phyloP scores from a whole-genome alignment of 2,797 vertebrate genomes.

The Crypturellus tataupa region DNA sequence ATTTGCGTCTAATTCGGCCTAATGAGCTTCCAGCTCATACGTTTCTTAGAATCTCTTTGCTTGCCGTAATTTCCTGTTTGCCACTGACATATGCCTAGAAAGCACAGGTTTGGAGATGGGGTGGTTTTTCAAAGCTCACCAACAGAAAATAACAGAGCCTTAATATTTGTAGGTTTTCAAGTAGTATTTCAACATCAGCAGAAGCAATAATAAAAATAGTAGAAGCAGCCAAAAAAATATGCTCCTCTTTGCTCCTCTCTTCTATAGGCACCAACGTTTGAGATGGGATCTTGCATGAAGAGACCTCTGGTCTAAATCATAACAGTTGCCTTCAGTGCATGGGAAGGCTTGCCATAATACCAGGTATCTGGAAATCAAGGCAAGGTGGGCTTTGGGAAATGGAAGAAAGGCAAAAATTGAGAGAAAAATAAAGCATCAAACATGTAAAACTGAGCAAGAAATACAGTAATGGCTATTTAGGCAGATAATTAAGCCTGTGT shows the following conservation, averaged over 20 bases:
- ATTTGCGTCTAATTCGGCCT: not conserved
- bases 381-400: not conserved
- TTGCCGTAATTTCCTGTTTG: not conserved
- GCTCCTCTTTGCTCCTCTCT: not conserved
- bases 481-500: not conserved
- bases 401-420: not conserved
- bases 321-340: not conserved
- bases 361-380: not conserved
- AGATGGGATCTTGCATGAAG: accelerated
- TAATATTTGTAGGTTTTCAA: not conserved
- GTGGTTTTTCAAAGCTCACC: not conserved
- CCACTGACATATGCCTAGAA: not conserved
- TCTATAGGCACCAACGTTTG: too few species aligned
- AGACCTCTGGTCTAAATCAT: accelerated
- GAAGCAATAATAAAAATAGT: not conserved
- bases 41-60: not conserved
- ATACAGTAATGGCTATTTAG: not conserved
- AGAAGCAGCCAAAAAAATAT: not conserved
- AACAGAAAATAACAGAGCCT: not conserved
- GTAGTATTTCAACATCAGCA: not conserved
- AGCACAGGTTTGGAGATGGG: not conserved
- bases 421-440: not conserved
- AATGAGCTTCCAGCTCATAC: not conserved
- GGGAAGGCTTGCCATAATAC: not conserved
- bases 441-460: accelerated